These are phyloP conservation scores for Rhogogaster chlorosoma DNA, from an alignment of 2,888 invertebrate species.

Conservation along the genomic window DNA sequence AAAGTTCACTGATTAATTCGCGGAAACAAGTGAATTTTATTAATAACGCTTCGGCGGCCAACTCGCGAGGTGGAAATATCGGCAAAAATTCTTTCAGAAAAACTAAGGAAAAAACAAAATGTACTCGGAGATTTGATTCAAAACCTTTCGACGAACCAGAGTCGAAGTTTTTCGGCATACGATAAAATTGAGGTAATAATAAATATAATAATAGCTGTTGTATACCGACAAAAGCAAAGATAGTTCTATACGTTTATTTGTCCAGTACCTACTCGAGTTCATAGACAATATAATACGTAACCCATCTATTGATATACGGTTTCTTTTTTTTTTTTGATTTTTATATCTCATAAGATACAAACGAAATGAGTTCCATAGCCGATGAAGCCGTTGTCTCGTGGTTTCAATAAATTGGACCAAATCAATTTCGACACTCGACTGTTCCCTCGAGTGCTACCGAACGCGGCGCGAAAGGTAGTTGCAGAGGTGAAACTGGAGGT, in stretches of 20 bases:
- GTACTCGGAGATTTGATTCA: not conserved
- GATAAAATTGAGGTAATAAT: not conserved
- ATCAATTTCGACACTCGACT: conserved; percentile 38
- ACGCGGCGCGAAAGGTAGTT: not conserved
- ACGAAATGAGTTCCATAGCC: conserved; percentile 4
- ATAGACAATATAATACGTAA: not conserved
- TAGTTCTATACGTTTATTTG: not conserved
- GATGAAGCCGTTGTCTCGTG: conserved; percentile 22
- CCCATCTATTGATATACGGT: not conserved
- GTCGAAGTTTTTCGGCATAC: not conserved
- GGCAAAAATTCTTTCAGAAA: not conserved
- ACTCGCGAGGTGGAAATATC: not conserved
- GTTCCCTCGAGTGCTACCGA: conserved; percentile 39
- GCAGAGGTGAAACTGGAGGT: not conserved
- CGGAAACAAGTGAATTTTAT: not conserved
- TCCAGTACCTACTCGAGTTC: not conserved
- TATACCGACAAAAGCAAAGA: not conserved
- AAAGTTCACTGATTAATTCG: not conserved
- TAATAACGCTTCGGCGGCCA: not conserved
- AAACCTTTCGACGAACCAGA: not conserved
- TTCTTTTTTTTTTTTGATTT: not conserved
- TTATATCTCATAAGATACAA: not conserved
- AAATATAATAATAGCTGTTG: not conserved
- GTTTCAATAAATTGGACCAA: conserved; percentile 44
- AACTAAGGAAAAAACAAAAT: not conserved